Evolutionary conservation across 1,140 invertebrate species (phyloP).

Genomic region (Vanessa atalanta): DNA sequence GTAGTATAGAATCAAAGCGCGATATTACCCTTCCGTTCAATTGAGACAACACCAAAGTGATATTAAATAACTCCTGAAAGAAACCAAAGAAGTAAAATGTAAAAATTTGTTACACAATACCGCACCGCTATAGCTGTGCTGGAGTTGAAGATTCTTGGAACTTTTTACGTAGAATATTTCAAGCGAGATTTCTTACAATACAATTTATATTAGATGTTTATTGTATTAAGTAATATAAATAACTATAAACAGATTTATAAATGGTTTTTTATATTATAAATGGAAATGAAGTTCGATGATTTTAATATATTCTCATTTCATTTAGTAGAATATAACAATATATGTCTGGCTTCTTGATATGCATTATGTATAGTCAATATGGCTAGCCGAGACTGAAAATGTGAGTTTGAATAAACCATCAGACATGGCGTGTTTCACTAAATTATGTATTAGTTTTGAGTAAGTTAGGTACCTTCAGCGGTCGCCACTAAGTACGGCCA

Average conservation of each 20-base stretch:
- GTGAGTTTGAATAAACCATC: constrained; percentile 73
- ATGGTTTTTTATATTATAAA: background rate
- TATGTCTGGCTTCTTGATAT: constrained; percentile 49
- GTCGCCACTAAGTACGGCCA: constrained; percentile 55
- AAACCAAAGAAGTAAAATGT: constrained; percentile 5
- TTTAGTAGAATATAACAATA: constrained; percentile 36
- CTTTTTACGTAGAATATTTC: background rate
- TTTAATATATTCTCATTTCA: constrained; percentile 11
- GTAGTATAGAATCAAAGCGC: background rate
- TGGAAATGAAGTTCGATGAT: background rate
- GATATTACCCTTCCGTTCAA: background rate
- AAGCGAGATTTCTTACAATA: background rate
- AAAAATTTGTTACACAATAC: constrained; percentile 5
- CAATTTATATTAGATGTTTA: background rate
- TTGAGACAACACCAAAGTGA: constrained; percentile 1
- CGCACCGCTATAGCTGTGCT: background rate
- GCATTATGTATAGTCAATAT: constrained; percentile 70
- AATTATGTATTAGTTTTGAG: constrained; percentile 77
- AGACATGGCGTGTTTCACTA: constrained; percentile 64
- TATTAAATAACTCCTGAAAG: constrained; percentile 6
- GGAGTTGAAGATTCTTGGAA: constrained; percentile 5
- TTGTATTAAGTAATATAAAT: no score
- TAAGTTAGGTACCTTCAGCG: constrained; percentile 67
- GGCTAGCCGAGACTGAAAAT: constrained; percentile 62
- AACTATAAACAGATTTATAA: no score